Evolutionary conservation across 35 echinoderm and acorn worm species (phyloP), one percentile per base, ranked within the genome.

Genomic region (Lytechinus variegatus): DNA sequence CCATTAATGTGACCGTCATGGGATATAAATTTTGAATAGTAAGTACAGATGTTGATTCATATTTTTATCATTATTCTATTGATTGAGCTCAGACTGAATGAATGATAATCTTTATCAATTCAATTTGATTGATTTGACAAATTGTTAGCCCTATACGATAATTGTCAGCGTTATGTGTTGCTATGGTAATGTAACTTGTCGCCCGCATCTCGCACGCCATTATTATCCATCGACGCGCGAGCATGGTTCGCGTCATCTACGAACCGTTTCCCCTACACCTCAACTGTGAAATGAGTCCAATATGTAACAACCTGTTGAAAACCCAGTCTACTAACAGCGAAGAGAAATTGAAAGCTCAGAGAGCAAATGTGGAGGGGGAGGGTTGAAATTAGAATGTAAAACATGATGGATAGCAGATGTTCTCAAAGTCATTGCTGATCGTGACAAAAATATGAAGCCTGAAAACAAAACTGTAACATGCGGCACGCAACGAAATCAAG

Each of bases 401-500:
- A 79, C 66, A 79, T 79, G 66, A 79, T 79, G 66, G 19, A 3
- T 79, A n/a, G n/a, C 66, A 79, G 66, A 79, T 79, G 66, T 79
- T 79, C 19, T 24, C 16, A 79, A 79, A 79, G 66, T 79, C 66
- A 79, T 79, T 79, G 66, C 66, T 24, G 21, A 79, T 79, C 66
- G 14, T 79, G 66, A 79, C 66, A 79, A 79, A 79, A 79, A 79
- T 79, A n/a, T 27, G 66, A 79, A 79, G 16, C 24, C 66, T 16
- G 66, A 79, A 79, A 79, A 79, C 66, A 79, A 79, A 79, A 79
- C 66, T 79, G 66, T 79, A 79, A 79, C 66, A 79, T 79, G 66
- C 66, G 66, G 66, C 66, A 79, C 66, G 66, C 66, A 79, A 79
- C 66, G 66, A 79, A 79, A 79, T 79, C 66, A 79, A 79, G 66